Evolutionary conservation across 2,797 vertebrate species (phyloP), one percentile per base, ranked within the genome.

Genomic region (Syncerus caffer): DNA sequence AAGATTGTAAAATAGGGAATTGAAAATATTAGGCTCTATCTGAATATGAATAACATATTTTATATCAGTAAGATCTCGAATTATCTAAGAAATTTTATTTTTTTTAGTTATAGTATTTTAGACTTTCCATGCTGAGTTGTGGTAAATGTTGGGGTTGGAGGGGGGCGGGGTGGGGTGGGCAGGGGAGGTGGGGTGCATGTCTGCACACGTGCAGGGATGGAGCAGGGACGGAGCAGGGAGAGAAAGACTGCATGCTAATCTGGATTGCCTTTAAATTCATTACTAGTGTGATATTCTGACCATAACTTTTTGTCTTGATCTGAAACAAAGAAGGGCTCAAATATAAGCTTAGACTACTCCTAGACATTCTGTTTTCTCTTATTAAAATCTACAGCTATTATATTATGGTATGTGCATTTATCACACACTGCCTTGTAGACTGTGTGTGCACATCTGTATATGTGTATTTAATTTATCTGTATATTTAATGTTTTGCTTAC

Each of bases 1-100:
- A 90, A 85, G 47, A 10, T 79, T 74, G 11, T 88, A 92, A 98
- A 96, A 95, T 11, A 71, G 13, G 14, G 8, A 57, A 67, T 5
- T 89, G 29, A 71, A 85, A 89, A n/a, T 17, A 51, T n/a, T 82
- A 23, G 71, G 79, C 64, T 78, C 34, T 16, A 57, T 79, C 7
- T 82, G 10, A 71, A 62, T 82, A 71, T 47, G 9, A 96, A 87
- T 82, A 89, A 64, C 34, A 21, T 67, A 53, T 82, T 92, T 92
- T 80, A 80, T 74, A 64, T 25, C 8, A 78, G 11, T 47, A 90
- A 87, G 78, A 47, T 87, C 58, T 92, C 6, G n/a, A 86, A 64
- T 62, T 21, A 89, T 34, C 14, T 78, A 16, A 90, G 25, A 11
- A 95, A 79, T 76, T 92, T 74, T 62, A 57, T 87, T 96, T 85